Evolutionary conservation across 2,113 vertebrate species (phyloP), one percentile per base, ranked within the genome.

Genomic region (Maccullochella peelii): DNA sequence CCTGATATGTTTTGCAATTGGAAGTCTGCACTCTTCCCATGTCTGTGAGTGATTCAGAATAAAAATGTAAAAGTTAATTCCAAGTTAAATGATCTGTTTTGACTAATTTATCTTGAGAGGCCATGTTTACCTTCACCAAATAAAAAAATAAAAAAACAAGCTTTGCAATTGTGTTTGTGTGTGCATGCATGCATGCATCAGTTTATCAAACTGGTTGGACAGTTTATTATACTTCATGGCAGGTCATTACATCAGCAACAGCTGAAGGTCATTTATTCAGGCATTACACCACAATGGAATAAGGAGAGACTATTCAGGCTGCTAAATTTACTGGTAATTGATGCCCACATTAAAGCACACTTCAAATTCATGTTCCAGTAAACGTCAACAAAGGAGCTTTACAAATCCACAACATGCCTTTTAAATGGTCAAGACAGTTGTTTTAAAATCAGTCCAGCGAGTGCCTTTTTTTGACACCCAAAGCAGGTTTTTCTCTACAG

Each of bases 161-260:
- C 18, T 16, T 61, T 61, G n/a, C 1, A 21, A 36, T 36, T 62
- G 21, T 3, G 5, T 9, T 5, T 55, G 18, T 11, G 23, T 55
- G 25, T 54, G 6, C 40, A 23, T 4, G 0, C 3, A 5, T 27
- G 15, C 27, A 16, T 79, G 42, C 1, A 21, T 71, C 25, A 12
- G 8, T n/a, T 4, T 2, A 18, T 66, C 36, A 80, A 65, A 80
- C 59, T 44, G 58, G 68, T 67, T 1, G 1, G 74, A 66, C 74
- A 21, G 50, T 58, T 69, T 18, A 23, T 6, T 52, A 1, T 47
- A 23, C 25, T 52, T 40, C 25, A 76, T 21, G 27, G 10, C n/a
- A 30, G 38, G 15, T 7, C 0, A 2, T 25, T 23, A 23, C 1
- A 3, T 38, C 40, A n/a, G 15, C 9, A 59, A 5, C 25, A 25